Evolutionary conservation across 1,140 invertebrate species (phyloP).

Genomic region (Mizuhopecten yessoensis): DNA sequence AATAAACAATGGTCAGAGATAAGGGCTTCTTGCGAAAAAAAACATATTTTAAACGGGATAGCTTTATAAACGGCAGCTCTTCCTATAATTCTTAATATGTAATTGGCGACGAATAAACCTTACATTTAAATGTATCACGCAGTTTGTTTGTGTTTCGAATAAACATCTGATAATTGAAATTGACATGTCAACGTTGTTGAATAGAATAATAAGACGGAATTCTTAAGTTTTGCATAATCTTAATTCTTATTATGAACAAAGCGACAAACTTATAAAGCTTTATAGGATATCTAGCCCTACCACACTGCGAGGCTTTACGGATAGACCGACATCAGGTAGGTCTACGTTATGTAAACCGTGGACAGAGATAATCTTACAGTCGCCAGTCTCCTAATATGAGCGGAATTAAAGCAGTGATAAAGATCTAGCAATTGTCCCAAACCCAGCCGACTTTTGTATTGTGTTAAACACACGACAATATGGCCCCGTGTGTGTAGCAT

Average conservation of each 20-base stretch:
- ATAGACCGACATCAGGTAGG: background rate
- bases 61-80: too few species aligned
- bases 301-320: background rate
- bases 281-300: background rate
- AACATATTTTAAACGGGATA: too few species aligned
- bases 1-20: too few species aligned
- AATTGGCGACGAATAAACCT: background rate
- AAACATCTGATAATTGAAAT: background rate
- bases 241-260: constrained; percentile 29
- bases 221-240: constrained; percentile 14
- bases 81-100: background rate
- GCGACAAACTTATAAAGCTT: background rate
- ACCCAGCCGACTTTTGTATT: constrained; percentile 25
- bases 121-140: too few species aligned
- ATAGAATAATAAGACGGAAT: background rate
- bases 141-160: background rate
- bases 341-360: background rate
- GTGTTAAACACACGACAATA: constrained; percentile 20
- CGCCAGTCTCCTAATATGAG: background rate
- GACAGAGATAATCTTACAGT: constrained; percentile 27
- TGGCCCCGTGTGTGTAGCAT: constrained; percentile 16
- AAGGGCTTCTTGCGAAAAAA: too few species aligned
- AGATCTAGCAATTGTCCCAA: constrained; percentile 14
- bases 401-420: constrained; percentile 4
- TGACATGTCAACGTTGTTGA: background rate